Evolutionary conservation across 2,113 vertebrate species (phyloP), one percentile per base, ranked within the genome.

Genomic region (Tauraco erythrolophus): DNA sequence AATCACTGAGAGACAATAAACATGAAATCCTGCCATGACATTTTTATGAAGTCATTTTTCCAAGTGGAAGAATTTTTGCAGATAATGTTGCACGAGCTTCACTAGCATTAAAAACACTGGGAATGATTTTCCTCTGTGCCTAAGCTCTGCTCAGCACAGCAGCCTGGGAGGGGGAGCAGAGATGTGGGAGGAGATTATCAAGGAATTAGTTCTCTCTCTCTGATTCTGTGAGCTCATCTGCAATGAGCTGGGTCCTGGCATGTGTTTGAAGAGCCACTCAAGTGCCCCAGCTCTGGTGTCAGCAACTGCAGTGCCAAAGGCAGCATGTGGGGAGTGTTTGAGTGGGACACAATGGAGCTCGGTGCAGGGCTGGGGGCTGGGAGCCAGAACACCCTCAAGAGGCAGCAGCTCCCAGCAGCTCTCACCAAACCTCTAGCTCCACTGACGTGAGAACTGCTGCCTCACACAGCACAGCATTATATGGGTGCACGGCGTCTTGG

Each of bases 1-100:
- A 88, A 92, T 96, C 66, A 83, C 89, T 82, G 76, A 79, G 71
- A 89, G 78, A 94, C 74, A 96, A 94, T 80, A 95, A 89, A 85
- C 84, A 92, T 23, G 45, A 94, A 89, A 95, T 65, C 51, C 86
- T 96, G 81, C 81, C 69, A 62, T 77, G 85, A 61, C 82, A 88
- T 91, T 92, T 93, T 93, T 91, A 95, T 86, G 54, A 61, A 95
- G 91, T 75, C 3, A 70, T 88, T 96, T 88, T 92, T 86, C 57
- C 57, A 94, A 84, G 85, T 28, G 53, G 64, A 93, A 89, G 22
- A 81, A 76, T 77, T 89, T 95, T 91, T 89, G 76, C 84, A 50
- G 89, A 78, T 94, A 72, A 83, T 41, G 14, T 79, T 95, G 58
- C 74, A 88, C 3, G 22, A 92, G 46, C 78, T 93, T 94, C 61